Evolutionary conservation across 92 coral and sea anemone species (phyloP).

Genomic region (Umimayanthus kanabou): DNA sequence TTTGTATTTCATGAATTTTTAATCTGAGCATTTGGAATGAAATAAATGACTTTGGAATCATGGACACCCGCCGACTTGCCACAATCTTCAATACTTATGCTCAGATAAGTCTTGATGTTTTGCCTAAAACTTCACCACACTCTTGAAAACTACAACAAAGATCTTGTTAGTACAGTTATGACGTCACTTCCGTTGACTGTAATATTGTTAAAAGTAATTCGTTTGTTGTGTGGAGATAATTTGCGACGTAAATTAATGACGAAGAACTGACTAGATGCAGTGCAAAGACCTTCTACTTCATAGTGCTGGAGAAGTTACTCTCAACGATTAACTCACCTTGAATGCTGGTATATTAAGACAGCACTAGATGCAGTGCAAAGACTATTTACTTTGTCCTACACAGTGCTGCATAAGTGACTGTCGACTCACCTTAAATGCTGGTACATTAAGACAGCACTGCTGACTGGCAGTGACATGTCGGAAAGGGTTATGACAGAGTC

Average conservation of each 20-base stretch:
- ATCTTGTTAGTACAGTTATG: no score
- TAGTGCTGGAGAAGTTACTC: background rate
- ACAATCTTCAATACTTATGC: no score
- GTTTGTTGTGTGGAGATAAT: no score
- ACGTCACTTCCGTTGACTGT: no score
- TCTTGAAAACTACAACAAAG: no score
- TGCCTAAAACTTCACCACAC: no score
- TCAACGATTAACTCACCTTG: slow-evolving; percentile 54
- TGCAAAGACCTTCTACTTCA: background rate
- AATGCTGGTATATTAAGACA: slow-evolving; percentile 70
- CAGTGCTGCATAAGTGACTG: background rate
- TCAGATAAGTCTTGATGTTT: no score
- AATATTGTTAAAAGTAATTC: no score
- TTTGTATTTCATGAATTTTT: no score
- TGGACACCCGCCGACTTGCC: no score
- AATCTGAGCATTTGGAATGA: no score
- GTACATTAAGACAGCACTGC: slow-evolving; percentile 73
- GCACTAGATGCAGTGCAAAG: slow-evolving; percentile 42
- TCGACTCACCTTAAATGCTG: slow-evolving; percentile 76
- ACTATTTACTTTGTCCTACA: background rate
- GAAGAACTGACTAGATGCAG: background rate
- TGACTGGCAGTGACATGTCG: slow-evolving; percentile 58
- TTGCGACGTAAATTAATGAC: background rate
- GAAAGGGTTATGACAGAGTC: slow-evolving; percentile 81
- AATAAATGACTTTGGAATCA: no score